Percentiles rank a stretch among this genome's conserved stretches.
Conservation (phyloP, 2,797 vertebrate genomes). For the Gambusia yucatana region DNA sequence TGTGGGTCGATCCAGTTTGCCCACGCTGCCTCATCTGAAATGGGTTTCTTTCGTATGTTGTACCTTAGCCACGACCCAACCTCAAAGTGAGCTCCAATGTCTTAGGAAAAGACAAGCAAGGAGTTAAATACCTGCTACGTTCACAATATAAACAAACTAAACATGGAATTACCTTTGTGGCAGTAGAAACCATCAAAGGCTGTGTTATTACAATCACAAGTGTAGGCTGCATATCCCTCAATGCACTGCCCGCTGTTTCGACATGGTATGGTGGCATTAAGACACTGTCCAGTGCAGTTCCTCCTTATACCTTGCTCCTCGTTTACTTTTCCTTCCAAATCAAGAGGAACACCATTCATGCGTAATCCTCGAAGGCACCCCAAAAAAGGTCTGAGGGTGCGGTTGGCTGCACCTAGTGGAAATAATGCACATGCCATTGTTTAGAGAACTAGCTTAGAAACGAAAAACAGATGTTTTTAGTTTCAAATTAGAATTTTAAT, state of each 20-base stretch:
- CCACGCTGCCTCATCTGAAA: constrained; percentile 88
- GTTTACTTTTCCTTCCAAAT: constrained; percentile 93
- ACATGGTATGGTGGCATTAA: constrained; percentile 89
- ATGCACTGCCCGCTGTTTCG: constrained; percentile 93
- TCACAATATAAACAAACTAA: background rate
- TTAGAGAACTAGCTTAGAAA: constrained; percentile 7
- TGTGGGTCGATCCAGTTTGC: constrained; percentile 89
- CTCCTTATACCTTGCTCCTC: constrained; percentile 89
- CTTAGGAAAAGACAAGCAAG: constrained; percentile 66
- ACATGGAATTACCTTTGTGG: constrained; percentile 86
- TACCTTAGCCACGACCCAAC: constrained; percentile 92
- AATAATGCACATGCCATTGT: constrained; percentile 11
- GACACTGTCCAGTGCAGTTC: constrained; percentile 93
- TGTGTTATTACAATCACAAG: constrained; percentile 94
- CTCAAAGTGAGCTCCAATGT: constrained; percentile 94
- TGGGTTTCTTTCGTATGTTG: constrained; percentile 88
- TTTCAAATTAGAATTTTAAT: constrained; percentile 1
- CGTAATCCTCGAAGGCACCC: constrained; percentile 93
- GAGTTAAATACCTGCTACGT: constrained; percentile 12
- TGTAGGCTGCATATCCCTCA: constrained; percentile 93
- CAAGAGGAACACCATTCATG: constrained; percentile 92
- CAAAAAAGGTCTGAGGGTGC: constrained; percentile 89
- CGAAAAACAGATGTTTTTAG: background rate
- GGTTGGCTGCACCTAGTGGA: constrained; percentile 88
- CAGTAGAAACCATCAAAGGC: constrained; percentile 96